Base-by-base conservation (phyloP, 2,888 invertebrate genomes). In the Cecidostiba fungosa region DNA sequence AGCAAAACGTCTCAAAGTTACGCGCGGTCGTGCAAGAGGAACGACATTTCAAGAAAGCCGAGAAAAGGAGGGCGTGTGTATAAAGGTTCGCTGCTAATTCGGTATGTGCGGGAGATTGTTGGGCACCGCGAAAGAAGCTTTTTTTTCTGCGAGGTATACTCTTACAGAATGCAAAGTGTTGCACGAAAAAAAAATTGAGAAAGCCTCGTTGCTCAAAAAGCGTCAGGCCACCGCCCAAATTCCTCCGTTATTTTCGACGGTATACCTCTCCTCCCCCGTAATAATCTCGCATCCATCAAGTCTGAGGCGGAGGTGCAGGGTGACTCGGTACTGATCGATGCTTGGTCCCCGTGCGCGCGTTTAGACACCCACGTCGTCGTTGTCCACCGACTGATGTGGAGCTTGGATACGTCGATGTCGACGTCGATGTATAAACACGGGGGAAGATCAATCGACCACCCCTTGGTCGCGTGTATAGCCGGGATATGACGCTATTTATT, bases 201-300 rank as follows among this genome's bases (percentile, higher is more conserved):
- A n/a, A 50, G 50, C 47, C 6, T 6, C 16, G 10, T 12, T 19
- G 19, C 16, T 19, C 4, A 6, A 50, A 50, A 50, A 16, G 6
- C 19, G 19, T 19, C 26, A 8, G 12, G 1, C 23, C n/a, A 29
- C 16, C 70, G 39, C 39, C 70, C 47, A n/a, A 1, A 23, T 36
- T 14, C 39, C 43, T 47, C 83, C 26, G 36, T 16, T 19, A 43
- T 23, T 84, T 23, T 39, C 23, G 79, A 39, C 77, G 43, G 10
- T n/a, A n/a, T n/a, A n/a, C n/a, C 88, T 88, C n/a, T 14, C 43
- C 54, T 80, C 32, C 66, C 16, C 86, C 88, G 88, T 89, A 88
- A 90, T 92, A 93, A 93, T 92, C 92, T 92, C 92, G 89, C 92
- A 92, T 93, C 93, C 92, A 92, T 93, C 93, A 93, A 92, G 89